Conservation (phyloP, 2,113 vertebrate genomes). For the Entelurus aequoreus region DNA sequence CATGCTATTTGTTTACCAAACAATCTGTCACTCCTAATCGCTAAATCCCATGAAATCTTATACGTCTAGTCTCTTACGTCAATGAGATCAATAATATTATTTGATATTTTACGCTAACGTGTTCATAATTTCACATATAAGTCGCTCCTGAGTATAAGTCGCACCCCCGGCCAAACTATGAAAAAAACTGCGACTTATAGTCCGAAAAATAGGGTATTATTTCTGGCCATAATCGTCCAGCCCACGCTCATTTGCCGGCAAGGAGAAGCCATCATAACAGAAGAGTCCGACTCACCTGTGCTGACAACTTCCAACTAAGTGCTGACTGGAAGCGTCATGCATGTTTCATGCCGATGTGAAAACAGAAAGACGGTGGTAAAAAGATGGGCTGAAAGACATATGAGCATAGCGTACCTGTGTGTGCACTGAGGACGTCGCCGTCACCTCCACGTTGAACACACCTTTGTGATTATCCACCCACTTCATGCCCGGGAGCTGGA, state of each 20-base stretch:
- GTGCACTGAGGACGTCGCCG: slow-evolving; percentile 83
- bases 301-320: neutral
- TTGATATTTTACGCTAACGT: too few relatives aligned
- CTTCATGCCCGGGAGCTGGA: slow-evolving; percentile 90
- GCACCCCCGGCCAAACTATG: too few relatives aligned
- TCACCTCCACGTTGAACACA: slow-evolving; percentile 84
- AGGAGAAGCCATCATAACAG: neutral
- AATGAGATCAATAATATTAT: too few relatives aligned
- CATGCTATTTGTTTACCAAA: too few relatives aligned
- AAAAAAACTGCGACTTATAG: too few relatives aligned
- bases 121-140: too few relatives aligned
- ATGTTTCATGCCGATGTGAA: neutral
- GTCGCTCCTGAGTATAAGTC: too few relatives aligned
- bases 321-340: neutral
- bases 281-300: neutral
- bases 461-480: slow-evolving; percentile 93
- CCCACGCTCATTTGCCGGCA: neutral
- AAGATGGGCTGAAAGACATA: neutral
- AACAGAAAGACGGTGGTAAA: neutral
- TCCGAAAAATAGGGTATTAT: too few relatives aligned
- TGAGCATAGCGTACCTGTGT: slow-evolving; percentile 75
- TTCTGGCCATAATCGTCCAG: too few relatives aligned
- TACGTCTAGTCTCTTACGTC: too few relatives aligned
- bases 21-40: too few relatives aligned
- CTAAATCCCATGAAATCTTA: too few relatives aligned